Base-by-base conservation (phyloP, 2,888 invertebrate species). In the Lochmaea capreae region DNA sequence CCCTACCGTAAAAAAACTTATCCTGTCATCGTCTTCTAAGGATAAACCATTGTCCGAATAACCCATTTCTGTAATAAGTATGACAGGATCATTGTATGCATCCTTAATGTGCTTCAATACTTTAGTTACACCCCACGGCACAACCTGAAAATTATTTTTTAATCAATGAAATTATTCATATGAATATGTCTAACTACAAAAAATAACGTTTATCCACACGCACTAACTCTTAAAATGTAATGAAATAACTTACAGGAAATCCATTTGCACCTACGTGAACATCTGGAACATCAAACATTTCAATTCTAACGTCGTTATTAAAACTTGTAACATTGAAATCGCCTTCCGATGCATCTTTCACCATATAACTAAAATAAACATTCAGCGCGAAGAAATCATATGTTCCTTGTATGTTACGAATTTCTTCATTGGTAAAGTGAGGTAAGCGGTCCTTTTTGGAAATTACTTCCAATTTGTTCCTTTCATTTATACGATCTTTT, bases 341-440 rank as follows among this genome's bases (percentile, higher is more conserved):
- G 14, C 16, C 62, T 39, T 62, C 62, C 10, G n/a, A 8, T n/a
- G 16, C 58, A 12, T 72, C 46, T 54, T 65, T 71, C 89, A 87
- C 88, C 80, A 91, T 79, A 76, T 87, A 86, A 0, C 91, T 89
- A 0, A 93, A 92, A 83, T 95, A 95, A 72, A 92, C 90, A 83
- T 95, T 95, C 11, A 95, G 83, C 0, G 93, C 94, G 67, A 95
- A 88, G 85, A 93, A 94, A 83, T 95, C 95, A 1, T 89, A 88
- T 0, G 93, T 73, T 39, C 74, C 76, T 43, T 85, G 86, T 33
- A 94, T 90, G 68, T 88, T 86, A 12, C 87, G 83, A 5, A 93
- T 87, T 87, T 94, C 93, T 26, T 90, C 87, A 0, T 81, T 16
- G 0, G 90, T 91, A 81, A 93, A 92, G 72, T 82, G 81, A 0